Percentiles rank a stretch among this genome's conserved stretches.
Evolutionary conservation across 2,797 vertebrate species (phyloP).

Genomic region (Odontamblyopus lacepedii): DNA sequence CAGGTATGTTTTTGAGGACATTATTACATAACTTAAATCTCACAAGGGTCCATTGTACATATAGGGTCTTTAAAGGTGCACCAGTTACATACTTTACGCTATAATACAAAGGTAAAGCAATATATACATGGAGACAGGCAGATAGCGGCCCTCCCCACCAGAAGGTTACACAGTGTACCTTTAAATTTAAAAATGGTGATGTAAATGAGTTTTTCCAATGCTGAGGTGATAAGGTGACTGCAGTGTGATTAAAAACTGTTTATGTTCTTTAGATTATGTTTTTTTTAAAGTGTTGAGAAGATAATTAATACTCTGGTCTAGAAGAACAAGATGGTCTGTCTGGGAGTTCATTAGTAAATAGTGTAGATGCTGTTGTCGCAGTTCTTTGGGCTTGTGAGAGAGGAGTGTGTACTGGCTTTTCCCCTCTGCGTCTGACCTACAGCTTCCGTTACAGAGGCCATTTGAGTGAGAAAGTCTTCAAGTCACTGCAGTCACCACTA

Average conservation of each 20-base stretch:
- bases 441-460: constrained; percentile 14
- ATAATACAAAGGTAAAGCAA: too few relatives aligned
- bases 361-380: constrained; percentile 39
- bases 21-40: too few relatives aligned
- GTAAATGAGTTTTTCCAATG: not conserved
- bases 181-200: too few relatives aligned
- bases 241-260: not conserved
- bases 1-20: too few relatives aligned
- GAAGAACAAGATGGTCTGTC: not conserved
- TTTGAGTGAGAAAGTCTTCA: constrained; percentile 29
- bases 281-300: constrained; percentile 1
- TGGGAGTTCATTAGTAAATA: constrained; percentile 41
- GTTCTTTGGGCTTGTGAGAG: constrained; percentile 39
- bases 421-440: constrained; percentile 20
- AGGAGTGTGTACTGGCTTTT: constrained; percentile 33
- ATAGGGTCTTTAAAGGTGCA: too few relatives aligned
- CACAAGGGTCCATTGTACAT: too few relatives aligned
- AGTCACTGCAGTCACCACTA: constrained; percentile 47
- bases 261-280: not conserved
- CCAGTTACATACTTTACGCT: too few relatives aligned
- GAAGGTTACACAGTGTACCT: too few relatives aligned
- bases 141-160: too few relatives aligned
- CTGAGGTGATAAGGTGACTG: too few relatives aligned
- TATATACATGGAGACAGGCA: too few relatives aligned
- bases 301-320: not conserved